A percentile compares a stretch with the other conserved stretches of the same genome.
Conservation (phyloP, 1,140 invertebrate species). For the Patella vulgata region DNA sequence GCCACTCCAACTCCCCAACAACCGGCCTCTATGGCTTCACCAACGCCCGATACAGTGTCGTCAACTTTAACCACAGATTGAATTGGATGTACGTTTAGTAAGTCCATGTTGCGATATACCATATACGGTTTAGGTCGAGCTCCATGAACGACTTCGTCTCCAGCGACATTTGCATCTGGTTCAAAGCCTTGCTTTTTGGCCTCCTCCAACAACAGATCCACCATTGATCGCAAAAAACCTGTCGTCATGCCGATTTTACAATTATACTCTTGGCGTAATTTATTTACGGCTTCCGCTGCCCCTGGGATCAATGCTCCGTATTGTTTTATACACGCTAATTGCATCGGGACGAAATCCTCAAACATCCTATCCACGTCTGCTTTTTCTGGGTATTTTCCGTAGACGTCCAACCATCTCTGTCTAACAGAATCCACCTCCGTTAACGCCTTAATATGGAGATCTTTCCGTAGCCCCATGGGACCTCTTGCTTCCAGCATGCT, state of each 20-base stretch:
- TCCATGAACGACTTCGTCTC: conserved; percentile 64
- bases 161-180: conserved; percentile 64
- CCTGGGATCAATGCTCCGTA: conserved; percentile 56
- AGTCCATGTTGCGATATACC: conserved; percentile 66
- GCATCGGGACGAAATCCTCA: conserved; percentile 58
- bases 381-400: conserved; percentile 50
- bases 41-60: conserved; percentile 65
- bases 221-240: conserved; percentile 56
- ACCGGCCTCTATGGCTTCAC: conserved; percentile 65
- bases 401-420: conserved; percentile 48
- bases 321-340: conserved; percentile 43
- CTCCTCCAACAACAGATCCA: conserved; percentile 50
- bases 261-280: conserved; percentile 43
- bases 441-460: conserved; percentile 60
- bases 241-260: conserved; percentile 59
- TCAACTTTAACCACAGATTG: conserved; percentile 67
- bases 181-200: conserved; percentile 61
- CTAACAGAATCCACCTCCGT: conserved; percentile 46
- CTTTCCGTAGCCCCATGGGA: conserved; percentile 62
- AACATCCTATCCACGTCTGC: conserved; percentile 58
- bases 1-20: conserved; percentile 68
- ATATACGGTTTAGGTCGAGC: conserved; percentile 67
- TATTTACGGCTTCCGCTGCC: conserved; percentile 45
- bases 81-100: conserved; percentile 62
- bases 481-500: conserved; percentile 53